These are phyloP conservation scores for Axea sp. DNA, from an alignment of 2,888 invertebrate genomes.

Conservation along the genomic window DNA sequence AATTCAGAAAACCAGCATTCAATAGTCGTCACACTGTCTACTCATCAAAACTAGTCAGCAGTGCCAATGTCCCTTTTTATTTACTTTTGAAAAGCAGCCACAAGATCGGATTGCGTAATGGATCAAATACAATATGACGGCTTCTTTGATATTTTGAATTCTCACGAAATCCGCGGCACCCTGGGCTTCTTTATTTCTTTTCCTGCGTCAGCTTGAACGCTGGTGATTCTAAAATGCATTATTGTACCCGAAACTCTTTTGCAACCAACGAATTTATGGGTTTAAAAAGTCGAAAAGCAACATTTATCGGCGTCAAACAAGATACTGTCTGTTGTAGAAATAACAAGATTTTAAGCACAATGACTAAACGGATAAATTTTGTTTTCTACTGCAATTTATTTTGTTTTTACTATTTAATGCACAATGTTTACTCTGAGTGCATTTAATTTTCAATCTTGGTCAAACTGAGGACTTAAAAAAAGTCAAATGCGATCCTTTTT, in stretches of 20 bases:
- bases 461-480: no score
- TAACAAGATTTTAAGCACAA: no score
- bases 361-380: no score
- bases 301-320: no score
- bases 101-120: constrained; percentile 76
- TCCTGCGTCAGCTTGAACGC: constrained; percentile 28
- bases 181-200: constrained; percentile 59
- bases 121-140: constrained; percentile 74
- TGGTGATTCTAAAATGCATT: constrained; percentile 40
- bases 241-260: constrained; percentile 33
- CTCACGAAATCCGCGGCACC: constrained; percentile 73
- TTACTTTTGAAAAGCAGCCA: constrained; percentile 60
- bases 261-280: constrained; percentile 49
- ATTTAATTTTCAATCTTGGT: no score
- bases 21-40: constrained; percentile 51
- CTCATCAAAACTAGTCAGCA: constrained; percentile 54
- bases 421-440: no score
- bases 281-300: constrained; percentile 9
- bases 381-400: no score
- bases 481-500: no score
- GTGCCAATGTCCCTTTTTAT: constrained; percentile 59
- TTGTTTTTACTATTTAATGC: no score
- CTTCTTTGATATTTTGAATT: constrained; percentile 74
- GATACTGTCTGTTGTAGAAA: no score
- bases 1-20: constrained; percentile 7